Percentiles rank a stretch among this genome's conserved stretches.
phyloP scores from a whole-genome alignment of 2,888 invertebrate species.

The Smittia aterrima region DNA sequence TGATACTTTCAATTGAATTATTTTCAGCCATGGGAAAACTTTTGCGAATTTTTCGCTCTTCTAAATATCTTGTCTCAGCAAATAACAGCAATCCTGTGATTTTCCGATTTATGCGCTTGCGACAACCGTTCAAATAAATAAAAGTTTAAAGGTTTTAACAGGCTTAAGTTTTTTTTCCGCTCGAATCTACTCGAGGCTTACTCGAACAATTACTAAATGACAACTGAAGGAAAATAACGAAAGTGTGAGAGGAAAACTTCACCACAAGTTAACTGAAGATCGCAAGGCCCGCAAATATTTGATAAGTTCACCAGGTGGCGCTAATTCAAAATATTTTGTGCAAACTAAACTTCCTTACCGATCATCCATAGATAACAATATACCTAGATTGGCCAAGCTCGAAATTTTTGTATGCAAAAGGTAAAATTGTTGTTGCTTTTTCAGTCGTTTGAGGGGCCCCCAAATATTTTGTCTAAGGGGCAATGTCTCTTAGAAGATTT shows the following conservation, averaged over 20 bases:
- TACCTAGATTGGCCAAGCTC: too few relatives aligned
- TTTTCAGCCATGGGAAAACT: slow-evolving; percentile 43
- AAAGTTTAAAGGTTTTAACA: slow-evolving; percentile 19
- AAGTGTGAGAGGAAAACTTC: not conserved
- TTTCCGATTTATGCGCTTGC: not conserved
- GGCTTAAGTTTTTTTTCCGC: slow-evolving; percentile 16
- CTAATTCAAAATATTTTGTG: too few relatives aligned
- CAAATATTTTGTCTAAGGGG: too few relatives aligned
- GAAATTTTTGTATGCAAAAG: too few relatives aligned
- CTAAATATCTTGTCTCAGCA: slow-evolving; percentile 2
- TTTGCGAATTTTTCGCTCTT: slow-evolving; percentile 8
- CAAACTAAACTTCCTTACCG: too few relatives aligned
- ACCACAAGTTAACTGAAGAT: too few relatives aligned
- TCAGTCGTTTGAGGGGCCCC: too few relatives aligned
- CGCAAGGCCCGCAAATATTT: too few relatives aligned
- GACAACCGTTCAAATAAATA: not conserved
- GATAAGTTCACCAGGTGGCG: too few relatives aligned
- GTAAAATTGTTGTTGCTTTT: too few relatives aligned
- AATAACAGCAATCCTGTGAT: not conserved
- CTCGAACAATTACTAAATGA: slow-evolving; percentile 29
- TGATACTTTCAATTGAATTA: slow-evolving; percentile 53
- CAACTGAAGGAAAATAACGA: slow-evolving; percentile 26
- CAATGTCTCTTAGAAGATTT: too few relatives aligned
- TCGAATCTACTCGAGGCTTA: slow-evolving; percentile 18
- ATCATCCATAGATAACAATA: too few relatives aligned